These are phyloP conservation scores for Brachypterus glaber DNA, from an alignment of 2,888 invertebrate species.

Conservation along the genomic window DNA sequence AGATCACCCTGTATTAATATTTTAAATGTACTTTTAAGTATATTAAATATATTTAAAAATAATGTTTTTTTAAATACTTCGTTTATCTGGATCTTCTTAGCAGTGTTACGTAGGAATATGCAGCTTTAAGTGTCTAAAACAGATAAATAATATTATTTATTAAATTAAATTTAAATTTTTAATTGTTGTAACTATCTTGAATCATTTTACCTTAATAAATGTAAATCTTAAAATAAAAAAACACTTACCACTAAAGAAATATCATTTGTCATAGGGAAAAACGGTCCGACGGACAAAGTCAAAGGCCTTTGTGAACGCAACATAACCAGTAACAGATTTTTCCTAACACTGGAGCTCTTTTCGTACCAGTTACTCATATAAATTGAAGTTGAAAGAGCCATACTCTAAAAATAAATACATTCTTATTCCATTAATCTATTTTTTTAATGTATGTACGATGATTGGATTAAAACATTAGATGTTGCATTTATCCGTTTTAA, in stretches of 20 bases:
- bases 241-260: slow-evolving; percentile 12
- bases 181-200: too few relatives aligned
- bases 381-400: slow-evolving; percentile 16
- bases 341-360: slow-evolving; percentile 5
- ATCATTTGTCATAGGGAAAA: slow-evolving; percentile 10
- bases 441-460: too few relatives aligned
- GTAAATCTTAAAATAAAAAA: too few relatives aligned
- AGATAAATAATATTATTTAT: not conserved
- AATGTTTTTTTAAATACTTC: not conserved
- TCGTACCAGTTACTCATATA: slow-evolving; percentile 14
- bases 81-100: slow-evolving; percentile 5
- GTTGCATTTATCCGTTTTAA: too few relatives aligned
- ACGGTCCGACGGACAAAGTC: slow-evolving; percentile 8
- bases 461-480: too few relatives aligned
- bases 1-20: too few relatives aligned
- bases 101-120: slow-evolving; percentile 15
- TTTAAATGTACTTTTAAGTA: not conserved
- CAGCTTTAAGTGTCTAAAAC: slow-evolving; percentile 16
- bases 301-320: slow-evolving; percentile 9
- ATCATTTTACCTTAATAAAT: too few relatives aligned
- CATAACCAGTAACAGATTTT: slow-evolving; percentile 4
- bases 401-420: slow-evolving; percentile 22
- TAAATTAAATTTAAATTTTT: too few relatives aligned
- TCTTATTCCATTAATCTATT: too few relatives aligned
- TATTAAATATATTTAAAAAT: not conserved